Percentiles rank a stretch among this genome's conserved stretches.
Evolutionary conservation across 2,888 invertebrate genomes (phyloP).

Genomic region (Sipha maydis): DNA sequence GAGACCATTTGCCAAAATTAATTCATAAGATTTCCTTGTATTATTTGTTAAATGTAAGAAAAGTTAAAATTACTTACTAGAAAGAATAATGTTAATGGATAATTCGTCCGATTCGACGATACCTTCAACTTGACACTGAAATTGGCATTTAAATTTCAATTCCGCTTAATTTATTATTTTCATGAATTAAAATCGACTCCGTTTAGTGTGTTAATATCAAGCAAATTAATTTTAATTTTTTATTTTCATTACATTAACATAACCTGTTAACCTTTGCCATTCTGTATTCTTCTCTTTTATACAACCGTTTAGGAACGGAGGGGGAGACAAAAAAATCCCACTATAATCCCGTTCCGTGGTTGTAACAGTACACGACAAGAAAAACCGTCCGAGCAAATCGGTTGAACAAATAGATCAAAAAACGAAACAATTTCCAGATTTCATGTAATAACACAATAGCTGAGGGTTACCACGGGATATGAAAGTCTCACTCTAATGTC

Average conservation of each 20-base stretch:
- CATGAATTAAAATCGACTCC: not conserved
- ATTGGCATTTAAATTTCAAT: conserved; percentile 5
- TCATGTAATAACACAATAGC: not conserved
- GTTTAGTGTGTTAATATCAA: not conserved
- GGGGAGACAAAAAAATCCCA: not conserved
- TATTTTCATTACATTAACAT: not conserved
- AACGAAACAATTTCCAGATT: not conserved
- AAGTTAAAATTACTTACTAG: not conserved
- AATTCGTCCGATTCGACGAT: not conserved
- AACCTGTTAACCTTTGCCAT: conserved; percentile 15
- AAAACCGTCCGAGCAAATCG: not conserved
- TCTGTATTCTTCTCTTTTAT: not conserved
- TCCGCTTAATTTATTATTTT: not conserved
- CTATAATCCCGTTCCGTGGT: not conserved
- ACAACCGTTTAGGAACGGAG: not conserved
- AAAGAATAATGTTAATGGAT: not conserved
- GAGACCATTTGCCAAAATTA: not conserved
- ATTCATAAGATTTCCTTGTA: not conserved
- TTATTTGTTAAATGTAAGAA: not conserved
- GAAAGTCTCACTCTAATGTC: not conserved
- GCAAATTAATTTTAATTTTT: not conserved
- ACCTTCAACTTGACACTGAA: conserved; percentile 20
- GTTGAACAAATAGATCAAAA: not conserved
- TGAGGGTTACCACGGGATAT: not conserved
- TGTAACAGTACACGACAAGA: not conserved